Percentiles rank a stretch among this genome's conserved stretches.
Evolutionary conservation across 2,888 invertebrate genomes (phyloP).

Genomic region (Flexamia atlantica): DNA sequence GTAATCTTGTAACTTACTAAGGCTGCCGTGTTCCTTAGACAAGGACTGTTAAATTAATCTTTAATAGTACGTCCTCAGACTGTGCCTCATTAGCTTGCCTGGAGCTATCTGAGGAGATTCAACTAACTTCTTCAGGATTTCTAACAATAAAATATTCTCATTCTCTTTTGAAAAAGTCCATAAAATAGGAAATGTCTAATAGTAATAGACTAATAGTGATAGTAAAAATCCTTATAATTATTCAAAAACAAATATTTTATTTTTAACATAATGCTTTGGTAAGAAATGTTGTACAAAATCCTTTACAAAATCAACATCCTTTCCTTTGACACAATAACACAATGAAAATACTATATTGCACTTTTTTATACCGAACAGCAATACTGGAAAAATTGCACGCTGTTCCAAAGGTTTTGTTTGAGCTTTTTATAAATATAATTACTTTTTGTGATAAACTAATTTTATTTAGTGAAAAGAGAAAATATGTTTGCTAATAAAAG

Average conservation of each 20-base stretch:
- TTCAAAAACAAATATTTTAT: constrained; percentile 26
- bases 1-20: too few relatives aligned
- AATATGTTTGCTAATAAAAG: background rate
- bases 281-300: constrained; percentile 18
- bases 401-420: background rate
- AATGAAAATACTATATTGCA: background rate
- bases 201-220: too few relatives aligned
- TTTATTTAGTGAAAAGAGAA: background rate
- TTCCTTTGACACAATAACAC: constrained; percentile 67
- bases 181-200: too few relatives aligned
- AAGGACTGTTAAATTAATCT: too few relatives aligned
- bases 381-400: background rate
- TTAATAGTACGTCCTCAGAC: too few relatives aligned
- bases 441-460: background rate
- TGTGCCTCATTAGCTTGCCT: too few relatives aligned
- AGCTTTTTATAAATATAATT: background rate
- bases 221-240: background rate
- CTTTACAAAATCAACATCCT: constrained; percentile 14
- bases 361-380: background rate
- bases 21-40: too few relatives aligned
- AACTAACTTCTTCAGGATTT: too few relatives aligned
- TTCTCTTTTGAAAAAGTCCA: too few relatives aligned
- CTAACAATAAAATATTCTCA: too few relatives aligned
- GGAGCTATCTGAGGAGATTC: too few relatives aligned
- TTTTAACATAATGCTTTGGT: constrained; percentile 18